phyloP scores from a whole-genome alignment of 2,888 invertebrate species.

The Gastracanthus pulcherrimus region DNA sequence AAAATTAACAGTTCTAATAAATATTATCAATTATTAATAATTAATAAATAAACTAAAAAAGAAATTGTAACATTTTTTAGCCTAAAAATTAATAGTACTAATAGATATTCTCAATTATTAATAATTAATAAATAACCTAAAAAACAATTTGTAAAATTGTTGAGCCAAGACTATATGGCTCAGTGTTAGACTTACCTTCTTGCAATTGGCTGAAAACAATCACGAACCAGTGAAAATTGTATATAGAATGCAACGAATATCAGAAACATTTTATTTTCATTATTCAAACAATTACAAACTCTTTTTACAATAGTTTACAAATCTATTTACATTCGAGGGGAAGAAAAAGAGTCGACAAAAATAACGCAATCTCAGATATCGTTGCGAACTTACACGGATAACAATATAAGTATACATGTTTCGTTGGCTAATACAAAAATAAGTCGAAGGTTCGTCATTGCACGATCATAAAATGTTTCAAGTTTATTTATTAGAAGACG shows the following conservation, averaged over 20 bases:
- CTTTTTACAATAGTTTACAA: conserved; percentile 42
- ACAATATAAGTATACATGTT: neutral
- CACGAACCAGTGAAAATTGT: too few relatives aligned
- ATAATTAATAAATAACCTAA: too few relatives aligned
- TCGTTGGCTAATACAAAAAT: neutral
- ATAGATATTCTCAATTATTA: too few relatives aligned
- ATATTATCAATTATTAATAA: too few relatives aligned
- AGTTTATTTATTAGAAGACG: neutral
- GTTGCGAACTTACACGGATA: neutral
- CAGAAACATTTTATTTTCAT: conserved; percentile 36
- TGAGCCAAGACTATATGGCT: too few relatives aligned
- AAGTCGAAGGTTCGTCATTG: neutral
- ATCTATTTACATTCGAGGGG: conserved; percentile 27
- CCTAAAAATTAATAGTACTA: too few relatives aligned
- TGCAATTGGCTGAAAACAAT: too few relatives aligned
- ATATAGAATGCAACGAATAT: neutral
- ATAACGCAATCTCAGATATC: neutral
- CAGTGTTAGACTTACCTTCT: too few relatives aligned
- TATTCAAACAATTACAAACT: conserved; percentile 35
- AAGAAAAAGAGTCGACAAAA: neutral
- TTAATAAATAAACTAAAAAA: too few relatives aligned
- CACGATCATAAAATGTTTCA: conserved; percentile 6
- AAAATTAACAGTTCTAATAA: too few relatives aligned
- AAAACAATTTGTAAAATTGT: too few relatives aligned
- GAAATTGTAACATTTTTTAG: too few relatives aligned